phyloP scores from a whole-genome alignment of 2,113 vertebrate genomes.

The Heterochromis multidens region DNA sequence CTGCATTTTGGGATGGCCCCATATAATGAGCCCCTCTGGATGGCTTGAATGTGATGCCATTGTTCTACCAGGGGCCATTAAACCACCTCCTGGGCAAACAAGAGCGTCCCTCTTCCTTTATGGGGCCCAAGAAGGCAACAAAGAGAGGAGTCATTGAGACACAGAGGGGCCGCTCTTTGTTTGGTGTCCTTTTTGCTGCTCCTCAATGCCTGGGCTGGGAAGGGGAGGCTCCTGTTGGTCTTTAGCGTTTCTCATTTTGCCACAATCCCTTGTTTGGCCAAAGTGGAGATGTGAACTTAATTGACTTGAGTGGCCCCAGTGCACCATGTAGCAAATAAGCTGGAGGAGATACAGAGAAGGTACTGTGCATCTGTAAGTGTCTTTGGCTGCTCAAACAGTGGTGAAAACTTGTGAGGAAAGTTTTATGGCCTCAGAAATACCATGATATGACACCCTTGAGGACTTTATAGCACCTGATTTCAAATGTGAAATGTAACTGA shows the following conservation, averaged over 20 bases:
- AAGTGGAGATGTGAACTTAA: slow-evolving; percentile 98
- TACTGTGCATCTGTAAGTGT: slow-evolving; percentile 64
- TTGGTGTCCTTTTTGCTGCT: slow-evolving; percentile 88
- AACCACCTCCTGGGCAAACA: slow-evolving; percentile 96
- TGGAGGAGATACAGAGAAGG: slow-evolving; percentile 60
- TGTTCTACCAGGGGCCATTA: slow-evolving; percentile 90
- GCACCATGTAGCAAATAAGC: slow-evolving; percentile 65
- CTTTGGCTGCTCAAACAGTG: slow-evolving; percentile 34
- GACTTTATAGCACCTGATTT: slow-evolving; percentile 36
- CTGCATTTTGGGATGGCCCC: slow-evolving; percentile 80
- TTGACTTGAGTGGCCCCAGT: slow-evolving; percentile 88
- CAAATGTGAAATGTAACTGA: background rate
- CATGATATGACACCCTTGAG: slow-evolving; percentile 53
- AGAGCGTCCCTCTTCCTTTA: slow-evolving; percentile 95
- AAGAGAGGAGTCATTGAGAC: slow-evolving; percentile 87
- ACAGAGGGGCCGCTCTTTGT: slow-evolving; percentile 91
- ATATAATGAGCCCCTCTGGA: slow-evolving; percentile 89
- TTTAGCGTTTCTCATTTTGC: slow-evolving; percentile 86
- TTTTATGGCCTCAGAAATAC: slow-evolving; percentile 3
- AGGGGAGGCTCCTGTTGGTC: slow-evolving; percentile 91
- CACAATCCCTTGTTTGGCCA: slow-evolving; percentile 90
- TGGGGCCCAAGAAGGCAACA: slow-evolving; percentile 84
- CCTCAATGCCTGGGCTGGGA: slow-evolving; percentile 87
- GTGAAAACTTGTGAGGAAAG: slow-evolving; percentile 42
- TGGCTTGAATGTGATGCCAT: slow-evolving; percentile 89